A percentile compares a stretch with the other conserved stretches of the same genome.
Evolutionary conservation across 2,888 invertebrate species (phyloP).

Genomic region (Caenorhabditis sp.): DNA sequence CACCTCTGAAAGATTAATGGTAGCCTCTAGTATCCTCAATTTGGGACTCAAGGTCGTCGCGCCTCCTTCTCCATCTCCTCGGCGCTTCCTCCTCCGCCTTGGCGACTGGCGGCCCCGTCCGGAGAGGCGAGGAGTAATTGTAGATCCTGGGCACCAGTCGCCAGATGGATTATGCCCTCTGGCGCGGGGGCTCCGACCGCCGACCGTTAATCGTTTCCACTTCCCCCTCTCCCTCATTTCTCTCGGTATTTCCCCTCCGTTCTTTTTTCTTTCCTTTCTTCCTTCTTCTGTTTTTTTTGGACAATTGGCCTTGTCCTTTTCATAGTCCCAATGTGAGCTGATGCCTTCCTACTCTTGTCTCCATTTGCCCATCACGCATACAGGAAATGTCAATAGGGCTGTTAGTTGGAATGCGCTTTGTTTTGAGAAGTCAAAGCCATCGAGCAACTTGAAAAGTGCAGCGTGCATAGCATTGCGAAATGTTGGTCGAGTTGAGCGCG

Average conservation of each 20-base stretch:
- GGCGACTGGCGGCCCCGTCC: constrained; percentile 10
- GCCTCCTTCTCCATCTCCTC: constrained; percentile 14
- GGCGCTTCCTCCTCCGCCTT: constrained; percentile 10
- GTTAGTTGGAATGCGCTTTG: background rate
- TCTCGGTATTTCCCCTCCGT: background rate
- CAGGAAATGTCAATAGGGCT: constrained; percentile 44
- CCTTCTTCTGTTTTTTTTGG: background rate
- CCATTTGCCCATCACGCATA: constrained; percentile 21
- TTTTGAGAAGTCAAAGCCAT: too few species aligned
- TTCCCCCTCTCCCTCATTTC: constrained; percentile 14
- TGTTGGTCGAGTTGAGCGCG: background rate
- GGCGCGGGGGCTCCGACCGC: constrained; percentile 24
- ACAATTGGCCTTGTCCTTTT: constrained; percentile 1
- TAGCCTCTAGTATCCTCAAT: constrained; percentile 60
- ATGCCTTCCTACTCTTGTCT: constrained; percentile 7
- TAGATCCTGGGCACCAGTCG: constrained; percentile 49
- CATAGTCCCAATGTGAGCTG: constrained; percentile 1
- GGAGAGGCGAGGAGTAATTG: constrained; percentile 40
- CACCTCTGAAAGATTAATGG: constrained; percentile 61
- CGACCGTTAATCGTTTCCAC: constrained; percentile 41
- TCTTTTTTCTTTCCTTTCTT: background rate
- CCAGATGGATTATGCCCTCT: constrained; percentile 43
- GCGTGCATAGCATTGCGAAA: background rate
- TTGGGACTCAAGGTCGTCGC: constrained; percentile 59
- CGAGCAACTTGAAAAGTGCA: background rate